phyloP scores from a whole-genome alignment of 2,888 invertebrate species.

The Parapristionchus giblindavisi region DNA sequence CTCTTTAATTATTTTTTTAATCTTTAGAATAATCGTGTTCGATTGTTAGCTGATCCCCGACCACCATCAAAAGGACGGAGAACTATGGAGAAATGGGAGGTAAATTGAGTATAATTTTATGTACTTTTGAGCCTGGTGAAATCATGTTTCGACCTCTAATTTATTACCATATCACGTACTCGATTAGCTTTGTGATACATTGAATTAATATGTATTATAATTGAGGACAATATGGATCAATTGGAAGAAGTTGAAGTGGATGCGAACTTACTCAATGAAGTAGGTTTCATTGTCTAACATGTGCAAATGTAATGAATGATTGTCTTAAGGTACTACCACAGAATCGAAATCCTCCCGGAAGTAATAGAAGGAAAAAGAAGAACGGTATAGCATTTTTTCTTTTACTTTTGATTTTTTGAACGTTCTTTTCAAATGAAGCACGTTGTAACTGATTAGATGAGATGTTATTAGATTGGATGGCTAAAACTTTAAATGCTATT shows the following conservation, averaged over 20 bases:
- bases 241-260: constrained; percentile 43
- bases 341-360: background rate
- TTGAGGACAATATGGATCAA: background rate
- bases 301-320: background rate
- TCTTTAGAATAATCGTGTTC: background rate
- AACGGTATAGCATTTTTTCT: background rate
- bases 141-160: too few relatives aligned
- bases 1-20: background rate
- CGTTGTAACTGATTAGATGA: background rate
- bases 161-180: too few relatives aligned
- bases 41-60: background rate
- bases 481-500: too few relatives aligned
- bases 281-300: background rate
- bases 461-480: too few relatives aligned
- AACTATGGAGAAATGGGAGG: background rate
- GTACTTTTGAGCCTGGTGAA: background rate
- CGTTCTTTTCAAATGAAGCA: background rate
- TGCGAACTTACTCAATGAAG: constrained; percentile 45
- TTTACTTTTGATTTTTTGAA: background rate
- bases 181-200: too few relatives aligned
- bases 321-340: background rate
- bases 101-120: background rate
- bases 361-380: background rate
- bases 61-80: constrained; percentile 14
- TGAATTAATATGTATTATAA: background rate